Evolutionary conservation across 2,797 vertebrate genomes (phyloP), one percentile per base, ranked within the genome.

Genomic region (Pachyuromys duprasi): DNA sequence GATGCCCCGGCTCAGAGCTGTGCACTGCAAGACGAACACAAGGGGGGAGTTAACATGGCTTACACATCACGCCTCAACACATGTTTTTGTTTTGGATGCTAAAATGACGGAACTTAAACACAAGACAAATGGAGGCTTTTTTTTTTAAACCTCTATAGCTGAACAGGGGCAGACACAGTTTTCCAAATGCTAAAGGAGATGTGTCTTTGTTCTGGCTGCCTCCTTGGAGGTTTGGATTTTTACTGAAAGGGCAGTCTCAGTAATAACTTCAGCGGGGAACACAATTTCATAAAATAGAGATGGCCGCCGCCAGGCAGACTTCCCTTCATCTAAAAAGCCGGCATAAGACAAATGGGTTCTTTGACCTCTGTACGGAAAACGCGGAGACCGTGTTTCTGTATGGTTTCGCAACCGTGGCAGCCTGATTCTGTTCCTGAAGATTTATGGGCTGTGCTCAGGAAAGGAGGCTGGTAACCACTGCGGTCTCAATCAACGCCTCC

Each of bases 1-100:
- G 98, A 99, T 99, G 39, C 99, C 99, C 98, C 99, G 99, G 97
- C 99, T 99, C 96, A 99, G 98, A 62, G 98, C 98, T 57, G 98
- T 98, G 98, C 99, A 99, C 99, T 99, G 97, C 97, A 89, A 89
- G 2, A 83, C 0, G 88, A 96, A 97, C 0, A 74, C n/a, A 95
- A 97, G 96, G 18, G 17, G 95, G 93, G 0, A 36, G 94, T 97
- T 97, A 98, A 36, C 70, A 15, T 0, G 60, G 94, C 80, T 89
- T 45, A 84, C 72, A 70, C 89, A 63, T 57, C 9, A 82, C 0
- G 0, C 55, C 36, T 81, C 62, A 0, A 83, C 81, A 93, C 76
- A 87, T 31, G 70, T 45, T 94, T 96, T 74, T 88, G 67, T 70
- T 90, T 81, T 55, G 62, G 72, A 88, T 0, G 2, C 0, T 92